phyloP scores from a whole-genome alignment of 2,797 vertebrate species.

The Glyptemys insculpta region DNA sequence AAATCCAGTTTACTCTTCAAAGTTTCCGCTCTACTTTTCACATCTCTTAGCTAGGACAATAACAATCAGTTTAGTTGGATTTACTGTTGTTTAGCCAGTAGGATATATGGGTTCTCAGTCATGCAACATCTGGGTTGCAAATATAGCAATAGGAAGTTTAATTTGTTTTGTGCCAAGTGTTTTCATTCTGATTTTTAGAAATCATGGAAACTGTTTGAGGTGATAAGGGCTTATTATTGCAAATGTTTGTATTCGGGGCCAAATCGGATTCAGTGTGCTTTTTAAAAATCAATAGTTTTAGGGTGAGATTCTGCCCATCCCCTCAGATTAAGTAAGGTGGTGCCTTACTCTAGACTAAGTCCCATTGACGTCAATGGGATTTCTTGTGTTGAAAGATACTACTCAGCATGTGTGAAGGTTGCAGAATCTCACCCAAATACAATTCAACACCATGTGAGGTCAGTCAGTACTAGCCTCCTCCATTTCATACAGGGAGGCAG shows the following conservation, averaged over 20 bases:
- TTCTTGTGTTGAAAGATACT: background rate
- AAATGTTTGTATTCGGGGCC: background rate
- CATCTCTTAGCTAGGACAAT: background rate
- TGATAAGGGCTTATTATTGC: background rate
- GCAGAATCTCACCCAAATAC: background rate
- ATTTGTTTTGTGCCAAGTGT: fast-evolving
- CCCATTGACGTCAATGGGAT: background rate
- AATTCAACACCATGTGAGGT: fast-evolving
- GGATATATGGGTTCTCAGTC: background rate
- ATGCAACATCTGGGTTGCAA: background rate
- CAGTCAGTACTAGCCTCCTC: background rate
- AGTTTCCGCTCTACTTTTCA: background rate
- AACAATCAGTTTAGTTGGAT: fast-evolving
- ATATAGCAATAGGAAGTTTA: fast-evolving
- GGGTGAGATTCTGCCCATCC: fast-evolving
- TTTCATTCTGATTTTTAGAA: background rate
- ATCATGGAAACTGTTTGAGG: background rate
- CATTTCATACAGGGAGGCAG: background rate
- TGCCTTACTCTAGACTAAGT: background rate
- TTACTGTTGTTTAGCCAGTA: fast-evolving
- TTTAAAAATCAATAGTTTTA: background rate
- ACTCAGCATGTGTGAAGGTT: background rate
- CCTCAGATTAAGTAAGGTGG: fast-evolving
- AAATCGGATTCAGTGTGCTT: background rate
- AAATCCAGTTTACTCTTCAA: background rate